Conservation (phyloP, 2,797 vertebrate genomes). For the Esox lucius region DNA sequence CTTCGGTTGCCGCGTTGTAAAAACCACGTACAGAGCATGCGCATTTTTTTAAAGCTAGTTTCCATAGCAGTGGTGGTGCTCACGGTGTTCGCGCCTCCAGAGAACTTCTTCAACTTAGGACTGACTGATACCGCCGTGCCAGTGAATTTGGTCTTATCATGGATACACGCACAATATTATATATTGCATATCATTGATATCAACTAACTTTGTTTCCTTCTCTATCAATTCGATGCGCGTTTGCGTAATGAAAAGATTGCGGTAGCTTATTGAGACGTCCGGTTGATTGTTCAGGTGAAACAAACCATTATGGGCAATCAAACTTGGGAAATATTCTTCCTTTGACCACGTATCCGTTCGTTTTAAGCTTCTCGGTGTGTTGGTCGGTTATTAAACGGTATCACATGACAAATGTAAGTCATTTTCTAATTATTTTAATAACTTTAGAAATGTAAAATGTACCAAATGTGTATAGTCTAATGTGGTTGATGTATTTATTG, state of each 20-base stretch:
- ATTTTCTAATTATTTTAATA: not conserved
- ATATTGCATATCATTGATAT: not conserved
- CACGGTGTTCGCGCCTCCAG: not conserved
- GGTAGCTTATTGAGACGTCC: not conserved
- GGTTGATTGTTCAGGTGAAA: not conserved
- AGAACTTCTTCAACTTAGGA: constrained; percentile 18
- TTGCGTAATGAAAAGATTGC: not conserved
- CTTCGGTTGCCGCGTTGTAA: no score
- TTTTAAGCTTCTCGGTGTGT: not conserved
- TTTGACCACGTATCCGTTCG: not conserved
- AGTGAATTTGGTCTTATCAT: not conserved
- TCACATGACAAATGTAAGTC: not conserved
- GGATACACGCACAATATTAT: not conserved
- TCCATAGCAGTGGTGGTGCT: constrained; percentile 25
- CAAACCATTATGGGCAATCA: not conserved
- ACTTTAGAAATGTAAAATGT: constrained; percentile 1
- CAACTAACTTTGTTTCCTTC: no score
- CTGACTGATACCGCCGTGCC: constrained; percentile 2
- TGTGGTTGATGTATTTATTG: not conserved
- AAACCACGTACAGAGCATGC: not conserved
- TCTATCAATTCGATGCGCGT: not conserved
- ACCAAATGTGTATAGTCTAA: not conserved
- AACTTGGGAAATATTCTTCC: not conserved
- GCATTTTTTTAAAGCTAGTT: constrained; percentile 18
- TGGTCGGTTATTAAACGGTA: not conserved